Percentiles rank a stretch among this genome's conserved stretches.
Evolutionary conservation across 1,140 invertebrate species (phyloP).

Genomic region (Lutraria rhynchaena): DNA sequence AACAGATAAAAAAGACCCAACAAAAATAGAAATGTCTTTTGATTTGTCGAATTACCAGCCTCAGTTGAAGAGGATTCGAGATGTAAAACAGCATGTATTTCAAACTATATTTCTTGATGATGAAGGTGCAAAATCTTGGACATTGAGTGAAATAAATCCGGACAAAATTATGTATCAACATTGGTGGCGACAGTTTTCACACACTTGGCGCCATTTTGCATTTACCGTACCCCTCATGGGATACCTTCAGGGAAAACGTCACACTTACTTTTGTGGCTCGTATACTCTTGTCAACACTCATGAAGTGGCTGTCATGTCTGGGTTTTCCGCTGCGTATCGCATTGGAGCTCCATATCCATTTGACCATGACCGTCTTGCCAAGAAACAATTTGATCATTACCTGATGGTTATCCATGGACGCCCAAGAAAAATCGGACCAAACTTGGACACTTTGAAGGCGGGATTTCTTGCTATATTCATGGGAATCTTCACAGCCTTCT

Average conservation of each 20-base stretch:
- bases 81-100: slow-evolving; percentile 65
- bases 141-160: slow-evolving; percentile 64
- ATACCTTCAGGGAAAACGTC: slow-evolving; percentile 72
- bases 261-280: slow-evolving; percentile 72
- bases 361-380: slow-evolving; percentile 68
- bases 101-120: slow-evolving; percentile 77
- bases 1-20: slow-evolving; percentile 67
- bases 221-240: slow-evolving; percentile 75
- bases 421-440: slow-evolving; percentile 60
- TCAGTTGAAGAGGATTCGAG: slow-evolving; percentile 70
- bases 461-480: slow-evolving; percentile 62
- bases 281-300: slow-evolving; percentile 78
- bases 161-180: slow-evolving; percentile 67
- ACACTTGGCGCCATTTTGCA: slow-evolving; percentile 76
- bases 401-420: slow-evolving; percentile 71
- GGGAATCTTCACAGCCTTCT: slow-evolving; percentile 64
- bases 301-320: slow-evolving; percentile 76
- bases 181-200: slow-evolving; percentile 77
- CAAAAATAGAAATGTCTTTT: slow-evolving; percentile 77
- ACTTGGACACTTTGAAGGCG: slow-evolving; percentile 56
- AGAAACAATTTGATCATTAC: slow-evolving; percentile 76
- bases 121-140: slow-evolving; percentile 63
- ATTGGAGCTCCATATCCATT: slow-evolving; percentile 77
- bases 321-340: slow-evolving; percentile 70
- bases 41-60: slow-evolving; percentile 77